Evolutionary conservation across 2,113 vertebrate genomes (phyloP).

Genomic region (Strix aluco): DNA sequence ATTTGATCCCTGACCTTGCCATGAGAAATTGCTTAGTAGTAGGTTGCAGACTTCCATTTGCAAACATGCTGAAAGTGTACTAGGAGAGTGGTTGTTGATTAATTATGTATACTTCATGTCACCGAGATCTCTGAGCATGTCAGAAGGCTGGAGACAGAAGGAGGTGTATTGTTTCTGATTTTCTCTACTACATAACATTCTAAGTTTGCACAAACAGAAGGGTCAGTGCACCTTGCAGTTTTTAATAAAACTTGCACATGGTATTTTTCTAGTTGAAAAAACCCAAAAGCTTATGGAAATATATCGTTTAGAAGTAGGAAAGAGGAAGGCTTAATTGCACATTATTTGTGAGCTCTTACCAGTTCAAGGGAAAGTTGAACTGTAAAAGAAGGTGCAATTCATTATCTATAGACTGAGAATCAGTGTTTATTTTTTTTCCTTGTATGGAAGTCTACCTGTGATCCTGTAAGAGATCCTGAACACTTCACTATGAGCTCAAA

Average conservation of each 20-base stretch:
- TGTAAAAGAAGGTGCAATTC: neutral
- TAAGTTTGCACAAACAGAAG: slow-evolving; percentile 10
- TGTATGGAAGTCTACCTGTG: neutral
- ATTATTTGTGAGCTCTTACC: neutral
- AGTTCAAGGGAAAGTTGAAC: neutral
- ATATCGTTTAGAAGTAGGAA: neutral
- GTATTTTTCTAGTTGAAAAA: neutral
- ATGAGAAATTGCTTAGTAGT: slow-evolving; percentile 52
- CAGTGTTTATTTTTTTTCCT: neutral
- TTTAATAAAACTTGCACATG: neutral
- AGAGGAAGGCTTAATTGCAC: neutral
- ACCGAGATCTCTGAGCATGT: slow-evolving; percentile 36
- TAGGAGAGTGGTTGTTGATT: slow-evolving; percentile 54
- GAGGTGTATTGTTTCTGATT: slow-evolving; percentile 28
- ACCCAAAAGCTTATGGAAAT: neutral
- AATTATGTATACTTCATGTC: slow-evolving; percentile 59
- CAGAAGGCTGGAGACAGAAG: slow-evolving; percentile 1
- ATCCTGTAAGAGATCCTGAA: neutral
- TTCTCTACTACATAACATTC: slow-evolving; percentile 6
- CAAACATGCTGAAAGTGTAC: slow-evolving; percentile 52
- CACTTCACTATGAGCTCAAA: neutral
- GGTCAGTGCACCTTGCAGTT: neutral
- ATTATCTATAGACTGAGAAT: neutral
- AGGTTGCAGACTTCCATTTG: slow-evolving; percentile 31
- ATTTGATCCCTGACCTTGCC: slow-evolving; percentile 68